Evolutionary conservation across 2,113 vertebrate genomes (phyloP), one percentile per base, ranked within the genome.

Genomic region (Proterorhinus semilunaris): DNA sequence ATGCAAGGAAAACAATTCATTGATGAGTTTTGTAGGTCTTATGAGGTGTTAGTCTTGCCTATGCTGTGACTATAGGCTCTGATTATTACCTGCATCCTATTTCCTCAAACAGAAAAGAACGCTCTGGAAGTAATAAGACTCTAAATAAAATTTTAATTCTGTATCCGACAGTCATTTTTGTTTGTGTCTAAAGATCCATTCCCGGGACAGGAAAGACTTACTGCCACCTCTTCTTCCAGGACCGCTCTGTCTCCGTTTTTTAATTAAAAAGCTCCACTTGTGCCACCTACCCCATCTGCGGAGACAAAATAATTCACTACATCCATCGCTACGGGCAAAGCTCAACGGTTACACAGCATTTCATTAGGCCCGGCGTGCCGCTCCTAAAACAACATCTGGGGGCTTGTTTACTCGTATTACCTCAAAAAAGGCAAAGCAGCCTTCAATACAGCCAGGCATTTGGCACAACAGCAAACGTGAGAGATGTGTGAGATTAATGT

Each of bases 261-360:
- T 91, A 90, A 91, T 91, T 92, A 90, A 90, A 90, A 86, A 59
- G 75, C 81, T 88, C 79, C 75, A 82, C 91, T 92, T 86, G 78
- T 89, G 87, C 87, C 68, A 84, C 82, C 87, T 79, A 74, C 80
- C 74, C 76, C 65, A 46, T 79, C 80, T 83, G 80, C 78, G 78
- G 82, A 57, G 73, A 69, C 70, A 83, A 55, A 80, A 84, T 83
- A 74, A 83, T 80, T 88, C 16, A 75, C 58, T 68, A 78, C 62
- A 57, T 79, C 66, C 68, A 69, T 82, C 53, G 71, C 74, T 71
- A 78, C 73, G 80, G 86, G 74, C 65, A 65, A 9, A 72, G 42
- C 65, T 65, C 78, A 36, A 13, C 48, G 16, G 16, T 72, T 83
- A 78, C 63, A 8, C 62, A 72, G 53, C 69, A 63, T 70, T 75